These are phyloP conservation scores for Zele albiditarsus DNA, from an alignment of 2,888 invertebrate species.

Conservation along the genomic window DNA sequence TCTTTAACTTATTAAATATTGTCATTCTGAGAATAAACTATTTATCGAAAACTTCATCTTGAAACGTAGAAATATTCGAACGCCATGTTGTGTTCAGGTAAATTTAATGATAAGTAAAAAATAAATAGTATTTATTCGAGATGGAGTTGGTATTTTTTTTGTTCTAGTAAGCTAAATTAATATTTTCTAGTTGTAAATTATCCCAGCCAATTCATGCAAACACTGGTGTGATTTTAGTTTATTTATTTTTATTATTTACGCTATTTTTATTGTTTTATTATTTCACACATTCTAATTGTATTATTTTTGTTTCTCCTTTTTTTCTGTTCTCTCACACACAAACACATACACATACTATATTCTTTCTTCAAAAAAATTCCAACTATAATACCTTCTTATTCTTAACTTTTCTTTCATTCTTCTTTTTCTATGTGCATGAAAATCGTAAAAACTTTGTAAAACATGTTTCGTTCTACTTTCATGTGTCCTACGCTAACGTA, in stretches of 20 bases:
- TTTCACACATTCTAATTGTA: conserved; percentile 52
- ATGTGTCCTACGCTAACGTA: conserved; percentile 55
- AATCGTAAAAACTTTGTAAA: conserved; percentile 40
- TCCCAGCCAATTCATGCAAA: conserved; percentile 8
- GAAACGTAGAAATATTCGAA: not conserved
- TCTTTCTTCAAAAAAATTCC: conserved; percentile 43
- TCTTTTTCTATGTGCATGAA: conserved; percentile 41
- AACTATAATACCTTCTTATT: conserved; percentile 29
- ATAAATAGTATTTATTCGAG: not conserved
- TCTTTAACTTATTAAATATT: conserved; percentile 11
- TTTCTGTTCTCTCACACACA: conserved; percentile 49
- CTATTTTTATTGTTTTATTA: conserved; percentile 41
- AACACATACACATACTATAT: conserved; percentile 54
- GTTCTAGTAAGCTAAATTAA: conserved; percentile 3
- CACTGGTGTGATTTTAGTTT: conserved; percentile 39
- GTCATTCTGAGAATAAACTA: conserved; percentile 9
- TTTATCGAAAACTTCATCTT: conserved; percentile 12
- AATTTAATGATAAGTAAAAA: conserved; percentile 2
- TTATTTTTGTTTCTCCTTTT: conserved; percentile 54
- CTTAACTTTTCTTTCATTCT: conserved; percentile 46
- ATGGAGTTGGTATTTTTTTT: conserved; percentile 1
- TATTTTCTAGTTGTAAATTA: conserved; percentile 4
- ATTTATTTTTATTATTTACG: conserved; percentile 47
- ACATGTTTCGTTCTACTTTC: conserved; percentile 34
- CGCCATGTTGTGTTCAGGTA: conserved; percentile 19